Conservation (phyloP, 2,797 vertebrate species). For the Sardinella longiceps region DNA sequence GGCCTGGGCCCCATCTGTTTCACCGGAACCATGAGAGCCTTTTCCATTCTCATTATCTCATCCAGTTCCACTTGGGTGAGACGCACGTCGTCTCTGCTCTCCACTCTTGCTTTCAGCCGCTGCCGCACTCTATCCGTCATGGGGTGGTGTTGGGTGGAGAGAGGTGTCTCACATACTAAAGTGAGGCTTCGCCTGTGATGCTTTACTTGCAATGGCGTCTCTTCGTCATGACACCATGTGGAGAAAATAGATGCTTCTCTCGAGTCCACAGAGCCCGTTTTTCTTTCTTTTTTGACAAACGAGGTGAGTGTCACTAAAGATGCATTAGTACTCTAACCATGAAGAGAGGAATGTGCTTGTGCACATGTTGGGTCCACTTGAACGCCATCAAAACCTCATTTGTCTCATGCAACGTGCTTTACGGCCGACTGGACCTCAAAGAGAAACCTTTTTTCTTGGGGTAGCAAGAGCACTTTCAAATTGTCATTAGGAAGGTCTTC, state of each 20-base stretch:
- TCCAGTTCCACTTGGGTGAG: neutral
- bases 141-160: neutral
- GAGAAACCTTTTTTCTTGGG: neutral
- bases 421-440: neutral
- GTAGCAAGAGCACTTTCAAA: neutral
- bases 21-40: neutral
- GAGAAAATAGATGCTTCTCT: neutral
- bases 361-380: neutral
- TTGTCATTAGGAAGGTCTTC: neutral
- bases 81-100: neutral
- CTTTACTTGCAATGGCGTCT: too few relatives aligned
- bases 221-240: too few relatives aligned
- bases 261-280: too few relatives aligned
- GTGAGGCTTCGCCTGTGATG: neutral
- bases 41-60: neutral
- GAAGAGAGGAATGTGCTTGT: neutral
- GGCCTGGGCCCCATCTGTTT: neutral
- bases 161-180: too few relatives aligned
- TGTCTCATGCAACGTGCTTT: neutral
- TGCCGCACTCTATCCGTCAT: neutral
- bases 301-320: neutral
- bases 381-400: slow-evolving; percentile 14
- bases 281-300: neutral
- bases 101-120: neutral
- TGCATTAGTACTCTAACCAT: neutral